Conservation (phyloP, 2,113 vertebrate genomes). For the Muscicapa adusta region DNA sequence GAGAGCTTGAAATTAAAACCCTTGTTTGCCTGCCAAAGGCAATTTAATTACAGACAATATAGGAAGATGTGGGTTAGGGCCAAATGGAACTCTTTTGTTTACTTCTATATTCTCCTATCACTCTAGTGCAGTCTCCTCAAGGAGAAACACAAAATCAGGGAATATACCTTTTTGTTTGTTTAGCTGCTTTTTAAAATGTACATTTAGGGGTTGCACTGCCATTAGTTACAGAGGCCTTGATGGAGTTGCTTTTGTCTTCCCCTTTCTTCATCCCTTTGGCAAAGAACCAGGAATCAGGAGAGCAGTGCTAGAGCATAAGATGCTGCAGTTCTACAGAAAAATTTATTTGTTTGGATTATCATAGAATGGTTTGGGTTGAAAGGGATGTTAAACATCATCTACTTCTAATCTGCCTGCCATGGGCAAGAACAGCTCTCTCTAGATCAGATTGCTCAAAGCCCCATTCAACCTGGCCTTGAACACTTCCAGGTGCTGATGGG, state of each 20-base stretch:
- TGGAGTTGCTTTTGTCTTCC: not conserved
- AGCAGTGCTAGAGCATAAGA: not conserved
- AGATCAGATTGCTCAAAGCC: not conserved
- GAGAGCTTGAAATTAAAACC: not conserved
- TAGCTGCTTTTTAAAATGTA: not conserved
- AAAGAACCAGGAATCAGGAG: not conserved
- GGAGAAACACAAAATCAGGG: not conserved
- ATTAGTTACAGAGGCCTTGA: not conserved
- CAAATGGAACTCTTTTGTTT: not conserved
- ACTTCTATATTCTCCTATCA: not conserved
- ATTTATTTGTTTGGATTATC: not conserved
- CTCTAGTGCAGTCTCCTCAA: not conserved
- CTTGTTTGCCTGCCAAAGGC: not conserved
- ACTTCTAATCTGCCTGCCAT: not conserved
- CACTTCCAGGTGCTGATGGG: not conserved
- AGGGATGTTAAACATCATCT: not conserved
- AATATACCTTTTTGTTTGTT: rapidly evolving
- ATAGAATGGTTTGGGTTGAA: not conserved
- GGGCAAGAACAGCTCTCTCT: not conserved
- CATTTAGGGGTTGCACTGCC: not conserved
- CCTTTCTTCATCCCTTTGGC: not conserved
- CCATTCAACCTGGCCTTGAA: not conserved
- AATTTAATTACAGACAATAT: not conserved
- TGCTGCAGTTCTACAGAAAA: not conserved
- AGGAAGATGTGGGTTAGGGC: not conserved